Evolutionary conservation across 2,797 vertebrate genomes (phyloP).

Genomic region (Trematomus bernacchii): DNA sequence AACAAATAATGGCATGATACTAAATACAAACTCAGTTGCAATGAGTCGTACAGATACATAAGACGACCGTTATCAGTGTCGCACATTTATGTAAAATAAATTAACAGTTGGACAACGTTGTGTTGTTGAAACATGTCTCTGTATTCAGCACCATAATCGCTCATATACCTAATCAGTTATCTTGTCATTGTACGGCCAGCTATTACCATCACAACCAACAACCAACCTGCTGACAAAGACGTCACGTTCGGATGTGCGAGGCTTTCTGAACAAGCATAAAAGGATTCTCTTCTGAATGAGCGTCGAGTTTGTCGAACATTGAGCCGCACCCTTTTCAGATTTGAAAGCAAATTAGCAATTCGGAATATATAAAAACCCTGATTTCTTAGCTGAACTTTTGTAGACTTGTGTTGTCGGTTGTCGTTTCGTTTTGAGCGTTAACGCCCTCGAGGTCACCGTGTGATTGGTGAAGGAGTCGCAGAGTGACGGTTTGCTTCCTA

Average conservation of each 20-base stretch:
- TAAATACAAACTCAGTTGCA: background rate
- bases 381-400: slow-evolving; percentile 32
- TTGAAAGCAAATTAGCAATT: slow-evolving; percentile 33
- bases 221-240: slow-evolving; percentile 47
- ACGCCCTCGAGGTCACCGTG: slow-evolving; percentile 75
- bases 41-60: background rate
- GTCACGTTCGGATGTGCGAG: slow-evolving; percentile 1
- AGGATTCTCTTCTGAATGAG: slow-evolving; percentile 31
- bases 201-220: slow-evolving; percentile 51
- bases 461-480: slow-evolving; percentile 72
- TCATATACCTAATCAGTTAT: slow-evolving; percentile 43
- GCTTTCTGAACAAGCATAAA: slow-evolving; percentile 24
- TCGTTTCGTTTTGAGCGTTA: slow-evolving; percentile 59
- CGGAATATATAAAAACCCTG: background rate
- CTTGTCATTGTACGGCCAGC: slow-evolving; percentile 16
- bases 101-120: background rate
- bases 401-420: slow-evolving; percentile 27
- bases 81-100: background rate
- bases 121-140: too few relatives aligned
- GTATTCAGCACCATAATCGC: background rate
- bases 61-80: background rate
- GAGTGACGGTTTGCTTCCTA: slow-evolving; percentile 69
- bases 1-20: background rate
- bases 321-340: background rate
- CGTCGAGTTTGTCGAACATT: background rate